Base-by-base conservation (phyloP, 2,888 invertebrate genomes). In the Sarcophaga subvicina region DNA sequence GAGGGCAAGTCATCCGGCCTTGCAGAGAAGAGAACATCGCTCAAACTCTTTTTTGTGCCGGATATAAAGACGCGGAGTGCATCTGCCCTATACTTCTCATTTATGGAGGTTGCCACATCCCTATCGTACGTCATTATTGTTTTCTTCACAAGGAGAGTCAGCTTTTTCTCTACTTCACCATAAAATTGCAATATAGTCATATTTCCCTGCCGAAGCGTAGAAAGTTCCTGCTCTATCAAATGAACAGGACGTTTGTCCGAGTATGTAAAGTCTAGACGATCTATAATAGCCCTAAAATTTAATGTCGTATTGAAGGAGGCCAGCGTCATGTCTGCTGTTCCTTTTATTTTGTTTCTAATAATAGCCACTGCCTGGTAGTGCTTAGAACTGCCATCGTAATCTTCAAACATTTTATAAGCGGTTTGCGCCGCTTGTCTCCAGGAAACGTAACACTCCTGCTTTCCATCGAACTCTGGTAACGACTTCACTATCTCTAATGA, bases 141-240 rank as follows among this genome's bases (percentile, higher is more conserved):
- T 62, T 89, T 89, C n/a, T 88, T 89, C 2, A 79, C 82, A 25
- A 89, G 62, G 2, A 88, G 64, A 0, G 88, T 88, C 4, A 88
- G 63, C 14, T 85, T 89, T 64, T 80, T 84, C 66, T 88, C 88
- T 4, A 88, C 86, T 25, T 22, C 22, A 22, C 22, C 22, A 22
- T 22, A 22, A 22, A 22, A 22, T 22, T 22, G 22, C 22, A 22
- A 22, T 22, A 22, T 22, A 22, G 22, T 22, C 22, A 22, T 22
- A 22, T 22, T 22, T 49, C 82, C 84, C 64, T 84, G 84, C 17
- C 73, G 25, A 22, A 88, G 72, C n/a, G 82, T 88, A 11, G 67
- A 80, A 0, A 86, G n/a, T 60, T 88, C 84, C 25, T 86, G 88
- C 22, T 64, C 64, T 22, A 64, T 64, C 8, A 64, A 54, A 25